phyloP scores from a whole-genome alignment of 92 coral and sea anemone species.

The Phenganax subtilis region DNA sequence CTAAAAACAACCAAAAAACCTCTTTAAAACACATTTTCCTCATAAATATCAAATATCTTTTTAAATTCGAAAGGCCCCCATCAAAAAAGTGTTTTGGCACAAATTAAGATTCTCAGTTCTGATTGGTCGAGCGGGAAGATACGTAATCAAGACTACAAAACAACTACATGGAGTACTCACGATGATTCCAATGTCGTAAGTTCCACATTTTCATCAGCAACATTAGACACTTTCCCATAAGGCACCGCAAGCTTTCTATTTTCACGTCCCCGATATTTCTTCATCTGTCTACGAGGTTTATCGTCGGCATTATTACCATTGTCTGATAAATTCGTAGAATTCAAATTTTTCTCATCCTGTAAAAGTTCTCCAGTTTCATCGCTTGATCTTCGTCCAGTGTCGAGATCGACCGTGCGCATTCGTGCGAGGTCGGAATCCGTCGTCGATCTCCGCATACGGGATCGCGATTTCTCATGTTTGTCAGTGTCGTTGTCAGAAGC shows the following conservation, averaged over 20 bases:
- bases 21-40: too few species aligned
- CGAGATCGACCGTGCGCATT: background rate
- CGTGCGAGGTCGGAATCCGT: background rate
- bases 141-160: too few species aligned
- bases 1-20: too few species aligned
- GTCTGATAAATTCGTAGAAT: slow-evolving; percentile 26
- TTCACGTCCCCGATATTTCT: slow-evolving; percentile 27
- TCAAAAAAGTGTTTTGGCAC: too few species aligned
- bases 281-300: slow-evolving; percentile 30
- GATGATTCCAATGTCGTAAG: slow-evolving; percentile 47
- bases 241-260: slow-evolving; percentile 8
- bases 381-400: background rate
- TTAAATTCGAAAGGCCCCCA: too few species aligned
- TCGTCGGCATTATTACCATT: slow-evolving; percentile 9
- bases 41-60: too few species aligned
- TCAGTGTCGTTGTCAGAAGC: background rate
- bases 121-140: too few species aligned
- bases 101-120: too few species aligned
- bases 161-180: background rate
- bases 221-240: slow-evolving; percentile 6
- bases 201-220: slow-evolving; percentile 37
- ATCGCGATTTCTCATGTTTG: slow-evolving; percentile 6
- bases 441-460: slow-evolving; percentile 9
- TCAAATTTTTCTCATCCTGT: background rate
- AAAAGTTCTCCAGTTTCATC: background rate